Base-by-base conservation (phyloP, 2,888 invertebrate species). In the Cerceris ruficornis region DNA sequence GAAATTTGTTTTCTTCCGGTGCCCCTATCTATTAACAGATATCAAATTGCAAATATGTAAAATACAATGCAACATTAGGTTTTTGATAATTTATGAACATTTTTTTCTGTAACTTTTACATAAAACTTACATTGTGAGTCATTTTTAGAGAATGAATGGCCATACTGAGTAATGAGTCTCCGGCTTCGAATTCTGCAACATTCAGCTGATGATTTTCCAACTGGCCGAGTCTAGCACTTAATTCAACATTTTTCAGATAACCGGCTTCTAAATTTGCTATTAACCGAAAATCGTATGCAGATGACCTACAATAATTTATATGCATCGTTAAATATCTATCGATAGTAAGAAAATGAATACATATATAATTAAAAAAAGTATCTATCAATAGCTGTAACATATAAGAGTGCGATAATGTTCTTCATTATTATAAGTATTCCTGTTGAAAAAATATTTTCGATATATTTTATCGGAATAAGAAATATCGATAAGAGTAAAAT, bases 1-100 rank as follows among this genome's bases (percentile, higher is more conserved):
- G 96, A 88, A 97, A 95, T 93, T 98, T 98, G 1, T 93, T 94
- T 90, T 97, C 97, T 88, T 97, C 96, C 0, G 96, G 95, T 0
- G 95, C 94, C 0, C 96, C 96, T 77, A 96, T 93, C 96, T 97
- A 91, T n/a, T 92, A 77, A 67, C 8, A 55, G 8, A 59, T 14
- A 46, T 65, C 13, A 39, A n/a, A 61, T 52, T 60, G 52, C 14
- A 49, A 68, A 15, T 61, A 15, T 49, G 39, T 39, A 69, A 46
- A 9, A 62, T 43, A 60, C 11, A n/a, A 43, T n/a, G n/a, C 7
- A 41, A 60, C n/a, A 39, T 17, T 0, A 41, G 15, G 64, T 52
- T 14, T 7, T 17, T 14, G 7, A 59, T 28, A 43, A 50, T 28
- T 11, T 43, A 52, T 14, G 15, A n/a, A n/a, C n/a, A n/a, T 50